Percentiles rank a stretch among this genome's conserved stretches.
Conservation (phyloP, 2,113 vertebrate genomes). For the Prunella himalayana region DNA sequence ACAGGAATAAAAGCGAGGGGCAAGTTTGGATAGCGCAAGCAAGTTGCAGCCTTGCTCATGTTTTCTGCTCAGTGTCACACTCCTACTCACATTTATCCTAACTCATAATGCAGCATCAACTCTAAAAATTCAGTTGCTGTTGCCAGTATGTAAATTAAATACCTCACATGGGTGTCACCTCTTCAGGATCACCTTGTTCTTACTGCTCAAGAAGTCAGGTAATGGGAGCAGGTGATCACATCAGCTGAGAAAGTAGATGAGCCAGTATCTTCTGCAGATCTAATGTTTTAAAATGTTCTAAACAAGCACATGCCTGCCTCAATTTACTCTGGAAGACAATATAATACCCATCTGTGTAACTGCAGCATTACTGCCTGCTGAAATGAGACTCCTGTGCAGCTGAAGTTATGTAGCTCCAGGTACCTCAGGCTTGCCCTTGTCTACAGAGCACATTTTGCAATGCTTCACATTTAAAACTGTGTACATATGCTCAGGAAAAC, state of each 20-base stretch:
- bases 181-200: neutral
- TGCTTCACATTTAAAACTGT: neutral
- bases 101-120: neutral
- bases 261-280: neutral
- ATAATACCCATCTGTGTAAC: neutral
- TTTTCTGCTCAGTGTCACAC: neutral
- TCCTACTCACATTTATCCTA: neutral
- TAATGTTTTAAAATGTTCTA: neutral
- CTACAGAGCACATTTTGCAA: neutral
- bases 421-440: neutral
- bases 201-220: neutral
- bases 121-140: neutral
- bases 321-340: neutral
- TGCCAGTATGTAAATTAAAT: neutral
- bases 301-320: conserved; percentile 10
- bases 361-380: neutral
- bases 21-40: neutral
- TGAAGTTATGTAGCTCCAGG: neutral
- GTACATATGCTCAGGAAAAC: neutral
- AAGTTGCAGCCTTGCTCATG: neutral
- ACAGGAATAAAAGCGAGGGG: neutral
- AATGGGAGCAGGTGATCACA: neutral
- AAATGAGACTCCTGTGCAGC: neutral
- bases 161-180: neutral
- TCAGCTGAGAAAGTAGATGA: neutral